Base-by-base conservation (phyloP, 2,888 invertebrate species). In the Eupithecia dodoneata region DNA sequence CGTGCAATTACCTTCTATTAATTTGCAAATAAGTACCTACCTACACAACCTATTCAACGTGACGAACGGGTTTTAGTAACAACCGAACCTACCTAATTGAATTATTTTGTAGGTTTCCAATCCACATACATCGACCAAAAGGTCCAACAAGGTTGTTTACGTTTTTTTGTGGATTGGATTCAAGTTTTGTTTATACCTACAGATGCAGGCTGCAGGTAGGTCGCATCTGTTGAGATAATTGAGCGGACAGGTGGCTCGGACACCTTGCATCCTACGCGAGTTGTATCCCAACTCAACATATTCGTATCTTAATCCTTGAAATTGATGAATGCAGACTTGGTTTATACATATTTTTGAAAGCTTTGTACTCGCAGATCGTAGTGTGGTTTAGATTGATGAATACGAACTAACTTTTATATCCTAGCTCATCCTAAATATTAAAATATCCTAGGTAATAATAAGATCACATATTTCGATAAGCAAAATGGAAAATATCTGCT, bases 211-310 rank as follows among this genome's bases (percentile, higher is more conserved):
- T 83, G 88, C 92, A 92, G 92, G 93, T 93, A 94, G 87, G 82
- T 83, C 87, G 89, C 95, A 94, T 94, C 94, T 94, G 94, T 94
- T 93, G 89, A 89, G 93, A 93, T 93, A 80, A 94, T 91, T 86
- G 87, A 82, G 84, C 86, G 86, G 90, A 93, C 94, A 94, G 94
- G 95, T 94, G 94, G 89, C 84, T 79, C 82, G 85, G 88, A 85
- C 95, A 94, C 94, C 94, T 94, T 94, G 94, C 93, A 90, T 89
- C 89, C 87, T 79, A 82, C 85, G n/a, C 66, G 18, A 63, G 63
- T 63, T 18, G 63, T 63, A 18, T 86, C 87, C 86, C 88, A 87
- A 55, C 71, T 77, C 42, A 42, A 42, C 42, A 7, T 66, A 42
- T 42, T 66, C 66, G 66, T 15, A 41, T 42, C 41, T 65, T 65